A percentile compares a stretch with the other conserved stretches of the same genome.
phyloP scores from a whole-genome alignment of 2,888 invertebrate genomes.

The Oligia strigilis region DNA sequence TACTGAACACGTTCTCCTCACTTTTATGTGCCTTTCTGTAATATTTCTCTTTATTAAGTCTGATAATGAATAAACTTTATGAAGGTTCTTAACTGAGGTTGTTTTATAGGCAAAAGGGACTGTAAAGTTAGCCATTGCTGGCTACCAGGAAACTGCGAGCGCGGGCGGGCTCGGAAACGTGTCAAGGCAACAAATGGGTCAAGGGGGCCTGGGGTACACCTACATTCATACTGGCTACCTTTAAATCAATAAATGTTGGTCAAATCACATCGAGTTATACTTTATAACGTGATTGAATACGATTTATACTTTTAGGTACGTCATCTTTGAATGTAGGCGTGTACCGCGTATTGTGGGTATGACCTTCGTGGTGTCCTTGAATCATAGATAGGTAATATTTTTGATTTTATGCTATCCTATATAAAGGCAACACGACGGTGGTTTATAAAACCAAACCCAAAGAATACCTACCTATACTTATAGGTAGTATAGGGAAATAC shows the following conservation, averaged over 20 bases:
- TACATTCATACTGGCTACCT: slow-evolving; percentile 53
- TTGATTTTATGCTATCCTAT: not conserved
- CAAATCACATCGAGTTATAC: slow-evolving; percentile 22
- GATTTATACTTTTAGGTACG: not conserved
- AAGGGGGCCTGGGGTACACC: slow-evolving; percentile 70
- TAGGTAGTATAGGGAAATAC: not conserved
- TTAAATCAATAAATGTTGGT: slow-evolving; percentile 68
- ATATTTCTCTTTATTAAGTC: slow-evolving; percentile 47
- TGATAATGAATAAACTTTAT: slow-evolving; percentile 56
- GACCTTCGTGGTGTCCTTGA: not conserved
- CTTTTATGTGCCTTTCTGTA: slow-evolving; percentile 17
- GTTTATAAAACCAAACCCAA: not conserved
- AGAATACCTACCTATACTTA: too few relatives aligned
- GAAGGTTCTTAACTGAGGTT: slow-evolving; percentile 40
- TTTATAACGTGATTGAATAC: slow-evolving; percentile 18
- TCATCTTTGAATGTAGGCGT: slow-evolving; percentile 4
- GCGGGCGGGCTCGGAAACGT: slow-evolving; percentile 71
- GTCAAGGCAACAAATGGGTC: slow-evolving; percentile 81
- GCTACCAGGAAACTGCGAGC: slow-evolving; percentile 27
- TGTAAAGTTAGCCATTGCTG: slow-evolving; percentile 56
- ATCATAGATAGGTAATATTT: not conserved
- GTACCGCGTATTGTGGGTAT: not conserved
- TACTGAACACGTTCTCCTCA: slow-evolving; percentile 9
- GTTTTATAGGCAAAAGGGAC: slow-evolving; percentile 66
- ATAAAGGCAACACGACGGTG: not conserved